Evolutionary conservation across 2,888 invertebrate species (phyloP).

Genomic region (Galeruca laticollis): DNA sequence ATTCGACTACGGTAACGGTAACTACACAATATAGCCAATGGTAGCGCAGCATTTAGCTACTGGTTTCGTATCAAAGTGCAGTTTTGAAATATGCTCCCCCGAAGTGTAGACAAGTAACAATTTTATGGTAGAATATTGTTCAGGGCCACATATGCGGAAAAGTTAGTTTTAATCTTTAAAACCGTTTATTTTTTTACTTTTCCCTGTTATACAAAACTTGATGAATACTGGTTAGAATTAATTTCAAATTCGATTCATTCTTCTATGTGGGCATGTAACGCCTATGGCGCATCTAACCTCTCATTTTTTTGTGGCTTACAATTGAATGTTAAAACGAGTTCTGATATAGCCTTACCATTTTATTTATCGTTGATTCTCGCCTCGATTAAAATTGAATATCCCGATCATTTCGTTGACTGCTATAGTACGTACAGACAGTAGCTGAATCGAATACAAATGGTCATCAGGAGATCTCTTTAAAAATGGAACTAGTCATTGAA

Average conservation of each 20-base stretch:
- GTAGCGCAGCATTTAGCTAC: too few relatives aligned
- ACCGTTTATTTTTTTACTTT: too few relatives aligned
- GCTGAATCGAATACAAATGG: slow-evolving; percentile 32
- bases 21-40: too few relatives aligned
- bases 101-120: too few relatives aligned
- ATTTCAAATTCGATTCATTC: not conserved
- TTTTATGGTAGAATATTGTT: too few relatives aligned
- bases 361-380: slow-evolving; percentile 41
- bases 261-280: not conserved
- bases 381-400: slow-evolving; percentile 35
- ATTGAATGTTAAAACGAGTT: slow-evolving; percentile 37
- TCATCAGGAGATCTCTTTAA: slow-evolving; percentile 7
- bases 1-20: too few relatives aligned
- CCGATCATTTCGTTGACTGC: slow-evolving; percentile 29
- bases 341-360: slow-evolving; percentile 34
- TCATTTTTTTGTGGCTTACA: slow-evolving; percentile 12
- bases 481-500: not conserved
- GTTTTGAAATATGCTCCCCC: too few relatives aligned
- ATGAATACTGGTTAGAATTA: too few relatives aligned
- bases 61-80: too few relatives aligned
- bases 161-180: too few relatives aligned
- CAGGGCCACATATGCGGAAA: too few relatives aligned
- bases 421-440: slow-evolving; percentile 32
- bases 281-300: slow-evolving; percentile 26
- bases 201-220: too few relatives aligned